Evolutionary conservation across 2,888 invertebrate species (phyloP).

Genomic region (Rhingia rostrata): DNA sequence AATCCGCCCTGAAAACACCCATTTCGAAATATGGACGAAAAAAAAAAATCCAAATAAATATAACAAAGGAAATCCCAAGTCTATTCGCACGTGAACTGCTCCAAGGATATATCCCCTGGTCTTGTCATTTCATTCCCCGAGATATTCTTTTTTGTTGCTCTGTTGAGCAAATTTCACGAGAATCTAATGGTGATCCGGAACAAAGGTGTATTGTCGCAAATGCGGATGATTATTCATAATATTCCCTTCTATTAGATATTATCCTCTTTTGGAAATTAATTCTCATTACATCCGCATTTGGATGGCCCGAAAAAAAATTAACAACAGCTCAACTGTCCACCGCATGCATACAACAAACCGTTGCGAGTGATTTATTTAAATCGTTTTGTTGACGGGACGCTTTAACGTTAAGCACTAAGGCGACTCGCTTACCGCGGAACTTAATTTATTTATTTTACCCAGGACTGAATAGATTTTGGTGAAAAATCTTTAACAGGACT

Average conservation of each 20-base stretch:
- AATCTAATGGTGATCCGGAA: constrained; percentile 28
- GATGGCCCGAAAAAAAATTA: background rate
- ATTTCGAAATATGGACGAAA: constrained; percentile 23
- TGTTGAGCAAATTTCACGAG: constrained; percentile 5
- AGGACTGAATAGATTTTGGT: background rate
- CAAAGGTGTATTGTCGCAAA: constrained; percentile 45
- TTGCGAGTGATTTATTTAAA: constrained; percentile 56
- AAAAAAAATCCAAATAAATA: constrained; percentile 7
- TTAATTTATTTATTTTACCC: constrained; percentile 38
- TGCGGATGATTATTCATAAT: constrained; percentile 53
- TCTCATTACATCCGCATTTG: constrained; percentile 27
- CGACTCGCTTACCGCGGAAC: background rate
- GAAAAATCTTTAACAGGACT: background rate
- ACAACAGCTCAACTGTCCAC: constrained; percentile 27
- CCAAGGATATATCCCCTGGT: constrained; percentile 48
- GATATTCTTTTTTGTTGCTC: background rate
- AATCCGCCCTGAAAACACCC: constrained; percentile 13
- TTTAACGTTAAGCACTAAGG: constrained; percentile 26
- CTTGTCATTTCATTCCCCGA: constrained; percentile 5
- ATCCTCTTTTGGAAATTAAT: constrained; percentile 30
- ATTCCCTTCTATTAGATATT: constrained; percentile 24
- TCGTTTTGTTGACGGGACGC: constrained; percentile 32
- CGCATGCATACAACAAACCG: constrained; percentile 28
- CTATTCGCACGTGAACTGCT: constrained; percentile 40
- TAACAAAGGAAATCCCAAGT: constrained; percentile 37